Evolutionary conservation across 2,888 invertebrate genomes (phyloP), one percentile per base, ranked within the genome.

Genomic region (Eupsilia transversa): DNA sequence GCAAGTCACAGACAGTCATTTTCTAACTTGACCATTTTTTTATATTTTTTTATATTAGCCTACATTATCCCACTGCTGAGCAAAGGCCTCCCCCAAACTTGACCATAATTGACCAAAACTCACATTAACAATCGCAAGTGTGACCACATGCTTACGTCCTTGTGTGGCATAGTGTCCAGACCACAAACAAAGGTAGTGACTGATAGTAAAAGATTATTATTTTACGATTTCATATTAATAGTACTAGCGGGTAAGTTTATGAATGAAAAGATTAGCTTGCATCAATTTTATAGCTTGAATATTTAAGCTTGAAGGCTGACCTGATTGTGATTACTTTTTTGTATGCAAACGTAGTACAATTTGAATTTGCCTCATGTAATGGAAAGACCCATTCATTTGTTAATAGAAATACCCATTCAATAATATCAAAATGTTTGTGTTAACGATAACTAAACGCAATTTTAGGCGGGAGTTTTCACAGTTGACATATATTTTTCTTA

Each of bases 101-200:
- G n/a, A n/a, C n/a, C n/a, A n/a, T n/a, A n/a, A n/a, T n/a, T 17
- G n/a, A n/a, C 23, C 3, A 56, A 7, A 20, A 17, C 9, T 35
- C 12, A 41, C 38, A 33, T 20, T 3, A n/a, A 7, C 0, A 60
- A 3, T n/a, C 33, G 30, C 61, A 56, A 59, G 54, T 70, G 52
- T 14, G 60, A 0, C 7, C 2, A 0, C 2, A 57, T 7, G 64
- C 71, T 78, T 77, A 80, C 43, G 85, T 74, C 91, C 91, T 92
- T 93, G 93, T 92, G 92, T 91, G 91, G 92, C 87, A 75, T 49
- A 61, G 70, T 77, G 69, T 65, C 59, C 54, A 59, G 54, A 72
- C 72, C 72, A 52, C 67, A 67, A 75, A 67, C 23, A 65, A 66
- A 79, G 78, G 85, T 79, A 52, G n/a, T 43, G 0, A 56, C 12